Evolutionary conservation across 2,888 invertebrate species (phyloP).

Genomic region (Thysanoteuthis rhombus): DNA sequence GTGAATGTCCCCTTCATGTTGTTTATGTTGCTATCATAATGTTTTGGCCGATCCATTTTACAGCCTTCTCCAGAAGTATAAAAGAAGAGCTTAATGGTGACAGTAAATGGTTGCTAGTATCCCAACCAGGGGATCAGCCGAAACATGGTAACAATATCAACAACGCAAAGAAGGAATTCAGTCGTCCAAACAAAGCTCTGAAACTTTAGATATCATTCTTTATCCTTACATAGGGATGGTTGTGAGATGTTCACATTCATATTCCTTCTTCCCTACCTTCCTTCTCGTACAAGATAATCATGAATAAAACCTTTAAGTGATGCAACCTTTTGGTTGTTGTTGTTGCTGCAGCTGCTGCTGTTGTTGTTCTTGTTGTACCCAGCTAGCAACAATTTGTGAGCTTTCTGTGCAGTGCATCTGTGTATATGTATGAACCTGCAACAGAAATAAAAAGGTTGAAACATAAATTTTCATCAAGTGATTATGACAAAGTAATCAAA

Average conservation of each 20-base stretch:
- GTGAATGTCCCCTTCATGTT: too few species aligned
- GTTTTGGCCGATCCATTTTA: too few species aligned
- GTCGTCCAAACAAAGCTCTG: too few species aligned
- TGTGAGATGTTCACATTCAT: neutral
- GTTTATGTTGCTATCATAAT: too few species aligned
- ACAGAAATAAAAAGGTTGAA: too few species aligned
- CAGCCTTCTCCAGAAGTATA: neutral
- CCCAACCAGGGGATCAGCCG: neutral
- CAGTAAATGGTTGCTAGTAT: neutral
- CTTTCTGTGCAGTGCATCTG: slow-evolving; percentile 40
- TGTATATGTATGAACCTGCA: slow-evolving; percentile 44
- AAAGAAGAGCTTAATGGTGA: neutral
- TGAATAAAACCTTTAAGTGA: neutral
- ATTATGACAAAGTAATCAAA: too few species aligned
- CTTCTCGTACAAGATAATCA: neutral
- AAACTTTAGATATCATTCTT: too few species aligned
- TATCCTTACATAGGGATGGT: too few species aligned
- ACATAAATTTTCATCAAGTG: too few species aligned
- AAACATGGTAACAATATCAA: neutral
- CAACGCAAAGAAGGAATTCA: neutral
- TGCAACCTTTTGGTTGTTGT: neutral
- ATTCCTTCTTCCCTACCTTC: neutral
- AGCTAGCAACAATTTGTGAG: slow-evolving; percentile 40
- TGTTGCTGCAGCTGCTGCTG: slow-evolving; percentile 23
- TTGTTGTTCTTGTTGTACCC: slow-evolving; percentile 37